These are phyloP conservation scores for Pedetes capensis DNA, from an alignment of 2,113 vertebrate species.

Conservation along the genomic window DNA sequence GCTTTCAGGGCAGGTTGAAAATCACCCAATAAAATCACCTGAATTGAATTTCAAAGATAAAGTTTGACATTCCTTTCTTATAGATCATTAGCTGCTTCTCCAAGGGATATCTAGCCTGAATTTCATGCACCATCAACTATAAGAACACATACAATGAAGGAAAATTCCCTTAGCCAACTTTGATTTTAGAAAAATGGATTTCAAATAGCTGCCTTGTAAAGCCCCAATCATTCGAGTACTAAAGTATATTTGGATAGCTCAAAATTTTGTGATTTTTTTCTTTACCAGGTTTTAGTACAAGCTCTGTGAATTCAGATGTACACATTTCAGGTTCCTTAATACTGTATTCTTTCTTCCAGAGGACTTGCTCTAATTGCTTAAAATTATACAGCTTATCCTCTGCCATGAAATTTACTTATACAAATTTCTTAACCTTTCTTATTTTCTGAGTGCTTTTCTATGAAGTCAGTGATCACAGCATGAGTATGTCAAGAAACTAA, in stretches of 20 bases:
- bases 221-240: not conserved
- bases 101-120: not conserved
- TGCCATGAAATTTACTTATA: not conserved
- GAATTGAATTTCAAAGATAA: constrained; percentile 58
- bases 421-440: not conserved
- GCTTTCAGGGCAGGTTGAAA: constrained; percentile 25
- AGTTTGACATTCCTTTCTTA: constrained; percentile 49
- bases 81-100: constrained; percentile 46
- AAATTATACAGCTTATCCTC: not conserved
- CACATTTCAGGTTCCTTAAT: not conserved
- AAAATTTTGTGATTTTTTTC: not conserved
- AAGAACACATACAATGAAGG: constrained; percentile 37
- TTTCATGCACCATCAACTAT: not conserved
- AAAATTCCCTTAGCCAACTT: not conserved
- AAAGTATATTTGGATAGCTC: not conserved
- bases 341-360: not conserved
- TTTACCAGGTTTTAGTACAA: not conserved
- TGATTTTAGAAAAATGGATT: constrained; percentile 47
- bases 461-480: not conserved
- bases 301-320: not conserved
- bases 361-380: not conserved
- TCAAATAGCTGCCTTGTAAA: constrained; percentile 9
- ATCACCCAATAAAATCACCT: constrained; percentile 41
- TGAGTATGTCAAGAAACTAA: not conserved
- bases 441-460: not conserved